Evolutionary conservation across 2,888 invertebrate genomes (phyloP), one percentile per base, ranked within the genome.

Genomic region (Caradrina clavipalpis): DNA sequence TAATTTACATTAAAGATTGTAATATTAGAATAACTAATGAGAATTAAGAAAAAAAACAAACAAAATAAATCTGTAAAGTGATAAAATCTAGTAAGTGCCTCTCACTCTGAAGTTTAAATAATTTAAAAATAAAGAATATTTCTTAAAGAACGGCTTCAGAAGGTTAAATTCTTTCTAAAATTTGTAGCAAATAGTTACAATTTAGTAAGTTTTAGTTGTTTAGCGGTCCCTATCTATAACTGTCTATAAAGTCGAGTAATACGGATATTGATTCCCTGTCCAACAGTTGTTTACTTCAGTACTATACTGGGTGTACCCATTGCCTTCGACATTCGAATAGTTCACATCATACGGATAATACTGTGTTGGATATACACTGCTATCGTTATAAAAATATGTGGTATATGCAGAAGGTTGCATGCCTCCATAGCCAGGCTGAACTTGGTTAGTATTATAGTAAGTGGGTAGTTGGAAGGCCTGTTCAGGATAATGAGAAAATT

Each of bases 291-390:
- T 75, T 0, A 68, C 42, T 59, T 77, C 67, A 71, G 22, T 69
- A 21, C 53, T 31, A 60, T 73, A 76, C 39, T 84, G 76, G 22
- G 63, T 67, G 49, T 70, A 71, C 53, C 70, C 76, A 60, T 70
- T 76, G 56, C 76, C 68, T 61, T 71, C 74, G 35, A 15, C 19
- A 56, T 39, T 69, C 26, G 78, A 22, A 60, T 63, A 65, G 39
- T 64, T 65, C 11, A 60, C n/a, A 39, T 72, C 69, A 60, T 57
- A 58, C 1, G 91, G 89, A 73, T 90, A 92, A 76, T 90, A 90
- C 58, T 89, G 84, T 2, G 91, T 89, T 19, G 90, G 89, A 73
- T 90, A 90, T 13, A 83, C 56, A 73, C 80, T 85, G 5, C 35
- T 69, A 64, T 89, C 88, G 21, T 79, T 80, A 53, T 67, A 64